phyloP scores from a whole-genome alignment of 92 coral and sea anemone genomes.

The Paramuricea clavata region DNA sequence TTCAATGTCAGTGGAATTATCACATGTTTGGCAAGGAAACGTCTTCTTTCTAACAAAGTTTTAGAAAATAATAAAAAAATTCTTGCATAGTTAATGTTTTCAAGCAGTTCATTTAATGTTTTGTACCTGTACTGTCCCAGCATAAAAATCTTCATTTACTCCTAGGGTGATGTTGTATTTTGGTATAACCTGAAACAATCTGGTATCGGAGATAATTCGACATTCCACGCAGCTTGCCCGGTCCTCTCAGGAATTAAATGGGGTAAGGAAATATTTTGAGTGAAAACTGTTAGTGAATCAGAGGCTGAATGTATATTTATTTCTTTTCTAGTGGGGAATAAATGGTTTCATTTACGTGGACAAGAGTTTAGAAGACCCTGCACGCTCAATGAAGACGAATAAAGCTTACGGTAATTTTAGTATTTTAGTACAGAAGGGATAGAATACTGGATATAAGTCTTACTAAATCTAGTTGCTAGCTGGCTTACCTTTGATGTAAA shows the following conservation, averaged over 20 bases:
- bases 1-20: too few species aligned
- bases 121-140: too few species aligned
- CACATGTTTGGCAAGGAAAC: too few species aligned
- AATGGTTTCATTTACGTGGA: constrained; percentile 86
- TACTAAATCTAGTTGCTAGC: too few species aligned
- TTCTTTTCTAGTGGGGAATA: constrained; percentile 84
- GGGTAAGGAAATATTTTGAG: too few species aligned
- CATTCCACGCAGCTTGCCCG: constrained; percentile 96
- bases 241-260: constrained; percentile 95
- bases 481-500: too few species aligned
- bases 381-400: constrained; percentile 52
- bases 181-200: constrained; percentile 94
- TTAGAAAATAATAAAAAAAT: too few species aligned
- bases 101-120: too few species aligned
- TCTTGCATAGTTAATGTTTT: neutral
- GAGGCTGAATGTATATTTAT: neutral
- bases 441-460: too few species aligned
- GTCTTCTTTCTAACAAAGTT: too few species aligned
- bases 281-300: too few species aligned
- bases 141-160: neutral
- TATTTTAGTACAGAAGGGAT: too few species aligned
- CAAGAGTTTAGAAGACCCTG: constrained; percentile 93
- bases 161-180: constrained; percentile 94
- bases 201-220: constrained; percentile 83
- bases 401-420: neutral